A percentile compares a stretch with the other conserved stretches of the same genome.
Conservation (phyloP, 92 coral and sea anemone genomes). For the Zoanthus gigantus region DNA sequence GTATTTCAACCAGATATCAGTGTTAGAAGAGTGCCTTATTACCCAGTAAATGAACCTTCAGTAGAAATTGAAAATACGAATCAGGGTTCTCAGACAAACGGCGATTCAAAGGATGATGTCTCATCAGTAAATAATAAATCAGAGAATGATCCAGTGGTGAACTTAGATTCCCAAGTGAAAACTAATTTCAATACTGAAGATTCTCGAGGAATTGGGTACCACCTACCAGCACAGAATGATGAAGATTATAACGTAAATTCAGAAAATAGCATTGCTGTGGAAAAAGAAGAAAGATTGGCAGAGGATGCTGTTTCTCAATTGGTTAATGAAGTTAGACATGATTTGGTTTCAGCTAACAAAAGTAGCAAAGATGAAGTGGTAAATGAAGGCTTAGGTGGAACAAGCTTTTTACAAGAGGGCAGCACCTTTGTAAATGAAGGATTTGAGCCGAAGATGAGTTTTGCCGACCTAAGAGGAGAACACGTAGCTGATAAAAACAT, state of each 20-base stretch:
- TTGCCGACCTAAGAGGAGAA: not conserved
- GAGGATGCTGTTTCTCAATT: not conserved
- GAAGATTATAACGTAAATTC: not conserved
- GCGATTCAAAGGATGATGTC: slow-evolving; percentile 2
- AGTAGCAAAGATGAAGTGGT: not conserved
- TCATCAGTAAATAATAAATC: not conserved
- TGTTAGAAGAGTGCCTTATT: slow-evolving; percentile 18
- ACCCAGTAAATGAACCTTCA: slow-evolving; percentile 12
- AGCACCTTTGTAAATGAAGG: not conserved
- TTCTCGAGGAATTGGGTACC: slow-evolving; percentile 31
- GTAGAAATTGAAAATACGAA: not conserved
- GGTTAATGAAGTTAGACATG: not conserved
- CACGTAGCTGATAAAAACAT: not conserved
- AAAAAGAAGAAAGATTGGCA: not conserved
- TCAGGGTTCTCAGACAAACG: not conserved
- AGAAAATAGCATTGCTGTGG: not conserved
- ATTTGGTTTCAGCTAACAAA: not conserved
- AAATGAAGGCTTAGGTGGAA: not conserved
- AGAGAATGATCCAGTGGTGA: not conserved
- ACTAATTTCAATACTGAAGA: not conserved
- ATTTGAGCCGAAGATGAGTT: slow-evolving; percentile 18
- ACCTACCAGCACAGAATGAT: slow-evolving; percentile 29
- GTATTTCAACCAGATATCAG: slow-evolving; percentile 7
- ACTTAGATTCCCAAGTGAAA: not conserved
- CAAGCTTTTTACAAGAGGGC: not conserved